phyloP scores from a whole-genome alignment of 2,888 invertebrate genomes.

The Scaptomyza parva region DNA sequence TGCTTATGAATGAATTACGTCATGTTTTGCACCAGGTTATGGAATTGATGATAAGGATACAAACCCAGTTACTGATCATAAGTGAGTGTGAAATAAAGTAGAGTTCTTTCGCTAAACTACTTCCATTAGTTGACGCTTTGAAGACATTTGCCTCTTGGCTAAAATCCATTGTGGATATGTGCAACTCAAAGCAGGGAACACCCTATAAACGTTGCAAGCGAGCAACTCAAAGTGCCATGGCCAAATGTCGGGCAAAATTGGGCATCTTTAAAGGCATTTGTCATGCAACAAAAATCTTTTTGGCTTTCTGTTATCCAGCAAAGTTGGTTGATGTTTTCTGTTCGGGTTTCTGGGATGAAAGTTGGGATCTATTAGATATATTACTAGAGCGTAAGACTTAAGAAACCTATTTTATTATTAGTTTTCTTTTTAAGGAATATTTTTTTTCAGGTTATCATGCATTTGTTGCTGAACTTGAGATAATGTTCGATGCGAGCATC shows the following conservation, averaged over 20 bases:
- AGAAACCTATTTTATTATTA: no score
- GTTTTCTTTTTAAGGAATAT: background rate
- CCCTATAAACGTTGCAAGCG: slow-evolving; percentile 90
- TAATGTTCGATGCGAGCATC: slow-evolving; percentile 88
- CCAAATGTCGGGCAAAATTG: slow-evolving; percentile 87
- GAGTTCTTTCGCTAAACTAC: no score
- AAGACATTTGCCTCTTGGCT: slow-evolving; percentile 90
- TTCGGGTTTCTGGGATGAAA: slow-evolving; percentile 88
- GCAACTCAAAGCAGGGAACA: slow-evolving; percentile 91
- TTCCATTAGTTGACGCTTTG: slow-evolving; percentile 88
- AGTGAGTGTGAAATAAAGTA: slow-evolving; percentile 85
- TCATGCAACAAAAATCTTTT: slow-evolving; percentile 86
- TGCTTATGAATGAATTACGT: slow-evolving; percentile 87
- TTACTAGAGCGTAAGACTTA: slow-evolving; percentile 87
- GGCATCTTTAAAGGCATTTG: slow-evolving; percentile 86
- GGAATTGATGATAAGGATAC: slow-evolving; percentile 87
- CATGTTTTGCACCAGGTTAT: slow-evolving; percentile 87
- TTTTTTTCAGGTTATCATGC: slow-evolving; percentile 86
- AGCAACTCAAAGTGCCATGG: slow-evolving; percentile 87
- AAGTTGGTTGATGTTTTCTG: slow-evolving; percentile 89
- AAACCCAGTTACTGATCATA: slow-evolving; percentile 87
- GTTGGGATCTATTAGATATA: slow-evolving; percentile 87
- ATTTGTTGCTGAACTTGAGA: slow-evolving; percentile 87
- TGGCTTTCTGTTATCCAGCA: slow-evolving; percentile 88
- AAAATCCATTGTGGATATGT: slow-evolving; percentile 88